phyloP scores from a whole-genome alignment of 1,140 invertebrate species.

The Melipona quadrifasciata region DNA sequence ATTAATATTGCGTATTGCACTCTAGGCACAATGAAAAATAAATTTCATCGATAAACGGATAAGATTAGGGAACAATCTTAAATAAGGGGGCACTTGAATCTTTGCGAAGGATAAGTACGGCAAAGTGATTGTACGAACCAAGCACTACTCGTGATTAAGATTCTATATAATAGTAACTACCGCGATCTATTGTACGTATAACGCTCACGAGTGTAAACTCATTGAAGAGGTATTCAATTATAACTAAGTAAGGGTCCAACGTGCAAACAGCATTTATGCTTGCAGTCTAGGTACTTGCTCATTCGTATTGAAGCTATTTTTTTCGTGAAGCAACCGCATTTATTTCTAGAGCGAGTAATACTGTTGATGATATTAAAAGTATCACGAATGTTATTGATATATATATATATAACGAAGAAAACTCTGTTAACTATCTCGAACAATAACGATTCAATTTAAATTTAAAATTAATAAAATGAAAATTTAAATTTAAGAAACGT shows the following conservation, averaged over 20 bases:
- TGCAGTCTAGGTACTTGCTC: not conserved
- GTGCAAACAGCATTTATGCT: conserved; percentile 6
- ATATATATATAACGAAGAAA: no score
- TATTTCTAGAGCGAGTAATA: not conserved
- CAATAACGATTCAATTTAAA: no score
- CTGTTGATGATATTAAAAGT: not conserved
- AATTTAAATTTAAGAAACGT: not conserved
- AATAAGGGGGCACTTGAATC: no score
- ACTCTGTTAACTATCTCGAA: no score
- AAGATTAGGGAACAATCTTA: not conserved
- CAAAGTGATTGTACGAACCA: conserved; percentile 28
- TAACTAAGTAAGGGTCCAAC: conserved; percentile 22
- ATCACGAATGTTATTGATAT: not conserved
- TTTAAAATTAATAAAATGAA: no score
- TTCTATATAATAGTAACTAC: conserved; percentile 21
- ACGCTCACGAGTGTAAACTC: conserved; percentile 29
- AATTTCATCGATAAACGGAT: not conserved
- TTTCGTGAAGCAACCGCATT: not conserved
- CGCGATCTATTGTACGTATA: conserved; percentile 12
- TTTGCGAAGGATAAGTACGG: not conserved
- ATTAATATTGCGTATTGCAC: not conserved
- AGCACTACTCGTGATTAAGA: not conserved
- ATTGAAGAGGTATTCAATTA: conserved; percentile 33
- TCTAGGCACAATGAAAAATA: not conserved
- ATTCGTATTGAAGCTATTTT: not conserved